phyloP scores from a whole-genome alignment of 2,113 vertebrate genomes.

The Phoxinus phoxinus region DNA sequence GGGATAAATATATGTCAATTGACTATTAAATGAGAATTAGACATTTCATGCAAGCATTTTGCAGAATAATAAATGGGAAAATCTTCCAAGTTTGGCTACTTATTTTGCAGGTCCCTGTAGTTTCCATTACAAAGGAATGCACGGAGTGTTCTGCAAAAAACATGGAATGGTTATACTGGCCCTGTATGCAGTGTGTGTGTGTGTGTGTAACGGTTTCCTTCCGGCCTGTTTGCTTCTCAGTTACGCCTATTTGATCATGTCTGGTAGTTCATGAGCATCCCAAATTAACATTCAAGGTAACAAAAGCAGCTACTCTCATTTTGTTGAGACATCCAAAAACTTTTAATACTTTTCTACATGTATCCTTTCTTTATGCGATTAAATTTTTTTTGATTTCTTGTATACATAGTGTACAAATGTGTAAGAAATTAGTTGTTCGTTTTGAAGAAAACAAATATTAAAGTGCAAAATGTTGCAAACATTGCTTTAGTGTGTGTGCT shows the following conservation, averaged over 20 bases:
- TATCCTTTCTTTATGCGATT: constrained; percentile 77
- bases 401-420: constrained; percentile 79
- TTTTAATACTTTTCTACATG: constrained; percentile 82
- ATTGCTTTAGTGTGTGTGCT: constrained; percentile 58
- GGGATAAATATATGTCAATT: constrained; percentile 39
- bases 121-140: constrained; percentile 51
- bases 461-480: constrained; percentile 78
- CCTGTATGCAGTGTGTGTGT: constrained; percentile 28
- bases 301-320: constrained; percentile 72
- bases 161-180: constrained; percentile 54
- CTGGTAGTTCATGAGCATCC: constrained; percentile 69
- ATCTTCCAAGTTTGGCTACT: not conserved
- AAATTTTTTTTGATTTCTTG: constrained; percentile 75
- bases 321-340: constrained; percentile 71
- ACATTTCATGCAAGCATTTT: constrained; percentile 23
- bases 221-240: constrained; percentile 60
- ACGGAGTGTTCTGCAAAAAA: constrained; percentile 57
- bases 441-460: constrained; percentile 79
- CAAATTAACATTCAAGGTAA: constrained; percentile 67
- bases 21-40: constrained; percentile 10
- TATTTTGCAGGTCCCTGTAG: constrained; percentile 52
- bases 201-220: constrained; percentile 57
- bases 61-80: not conserved
- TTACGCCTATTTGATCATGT: constrained; percentile 65
- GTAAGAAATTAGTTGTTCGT: constrained; percentile 76